These are phyloP conservation scores for Madoqua kirkii DNA, from an alignment of 2,113 vertebrate genomes.

Conservation along the genomic window DNA sequence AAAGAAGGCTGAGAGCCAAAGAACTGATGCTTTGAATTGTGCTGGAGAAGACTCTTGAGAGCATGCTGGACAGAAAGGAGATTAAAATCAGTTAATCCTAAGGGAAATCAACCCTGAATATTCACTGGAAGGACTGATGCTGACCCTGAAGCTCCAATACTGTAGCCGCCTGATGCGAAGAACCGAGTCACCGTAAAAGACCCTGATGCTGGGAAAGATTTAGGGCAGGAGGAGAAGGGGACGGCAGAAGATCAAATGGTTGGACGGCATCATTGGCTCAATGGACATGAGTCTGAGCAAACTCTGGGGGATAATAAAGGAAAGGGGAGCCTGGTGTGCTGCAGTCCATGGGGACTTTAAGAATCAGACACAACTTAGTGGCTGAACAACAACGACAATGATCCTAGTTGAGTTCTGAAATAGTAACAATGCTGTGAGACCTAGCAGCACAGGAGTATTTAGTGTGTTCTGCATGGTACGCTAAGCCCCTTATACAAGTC, in stretches of 20 bases:
- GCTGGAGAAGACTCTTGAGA: not conserved
- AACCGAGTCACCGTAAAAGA: not conserved
- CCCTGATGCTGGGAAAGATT: not conserved
- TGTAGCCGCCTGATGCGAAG: not conserved
- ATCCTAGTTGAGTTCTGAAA: not conserved
- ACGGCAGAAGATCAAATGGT: too few species aligned
- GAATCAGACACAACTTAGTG: fast-evolving
- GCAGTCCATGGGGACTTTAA: not conserved
- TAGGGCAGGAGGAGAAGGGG: not conserved
- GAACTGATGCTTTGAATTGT: not conserved
- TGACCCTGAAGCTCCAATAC: not conserved
- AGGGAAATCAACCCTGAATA: not conserved
- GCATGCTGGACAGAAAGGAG: not conserved
- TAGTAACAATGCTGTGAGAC: not conserved
- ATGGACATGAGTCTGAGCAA: not conserved
- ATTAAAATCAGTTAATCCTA: not conserved
- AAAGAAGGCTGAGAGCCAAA: not conserved
- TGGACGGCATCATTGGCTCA: not conserved
- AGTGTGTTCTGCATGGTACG: not conserved
- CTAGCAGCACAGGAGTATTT: not conserved
- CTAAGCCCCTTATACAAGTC: not conserved
- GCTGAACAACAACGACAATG: not conserved
- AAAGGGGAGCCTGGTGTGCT: not conserved
- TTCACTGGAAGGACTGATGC: not conserved
- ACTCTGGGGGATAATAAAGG: not conserved